Conservation (phyloP, 2,797 vertebrate genomes). For the Carapus acus region DNA sequence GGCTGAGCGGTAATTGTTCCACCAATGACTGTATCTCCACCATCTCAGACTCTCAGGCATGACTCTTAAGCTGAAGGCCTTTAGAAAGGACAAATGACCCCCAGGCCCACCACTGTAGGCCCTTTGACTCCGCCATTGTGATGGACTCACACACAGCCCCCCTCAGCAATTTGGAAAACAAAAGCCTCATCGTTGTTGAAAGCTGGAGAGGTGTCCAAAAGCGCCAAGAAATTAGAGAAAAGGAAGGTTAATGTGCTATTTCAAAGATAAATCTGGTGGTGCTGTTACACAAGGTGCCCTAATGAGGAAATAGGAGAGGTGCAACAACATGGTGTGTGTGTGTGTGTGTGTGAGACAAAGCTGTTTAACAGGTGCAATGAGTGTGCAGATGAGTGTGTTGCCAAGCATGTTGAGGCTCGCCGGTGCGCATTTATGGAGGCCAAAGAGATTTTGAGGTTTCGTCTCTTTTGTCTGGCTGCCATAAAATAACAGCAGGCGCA, state of each 20-base stretch:
- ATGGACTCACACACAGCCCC: conserved; percentile 30
- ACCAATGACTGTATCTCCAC: conserved; percentile 31
- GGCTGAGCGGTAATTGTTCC: conserved; percentile 34
- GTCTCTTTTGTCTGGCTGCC: conserved; percentile 9
- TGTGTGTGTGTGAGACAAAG: conserved; percentile 51
- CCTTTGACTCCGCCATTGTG: conserved; percentile 57
- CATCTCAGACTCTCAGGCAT: conserved; percentile 44
- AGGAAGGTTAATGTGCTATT: neutral
- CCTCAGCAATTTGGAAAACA: conserved; percentile 55
- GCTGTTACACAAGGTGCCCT: neutral
- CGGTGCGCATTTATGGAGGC: conserved; percentile 25
- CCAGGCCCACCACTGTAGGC: conserved; percentile 48
- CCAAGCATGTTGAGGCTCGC: conserved; percentile 47
- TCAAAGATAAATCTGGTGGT: no score
- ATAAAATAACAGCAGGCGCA: conserved; percentile 13
- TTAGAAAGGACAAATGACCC: conserved; percentile 43
- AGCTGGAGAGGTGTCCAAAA: conserved; percentile 47
- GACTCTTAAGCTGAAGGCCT: conserved; percentile 38
- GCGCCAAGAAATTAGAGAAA: conserved; percentile 46
- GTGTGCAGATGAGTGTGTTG: conserved; percentile 38
- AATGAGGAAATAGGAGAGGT: neutral
- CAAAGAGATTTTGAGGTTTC: conserved; percentile 37
- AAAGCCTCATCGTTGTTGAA: conserved; percentile 60
- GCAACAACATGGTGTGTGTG: conserved; percentile 41
- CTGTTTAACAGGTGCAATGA: conserved; percentile 67